Evolutionary conservation across 2,888 invertebrate genomes (phyloP), one percentile per base, ranked within the genome.

Genomic region (Thyatira batis): DNA sequence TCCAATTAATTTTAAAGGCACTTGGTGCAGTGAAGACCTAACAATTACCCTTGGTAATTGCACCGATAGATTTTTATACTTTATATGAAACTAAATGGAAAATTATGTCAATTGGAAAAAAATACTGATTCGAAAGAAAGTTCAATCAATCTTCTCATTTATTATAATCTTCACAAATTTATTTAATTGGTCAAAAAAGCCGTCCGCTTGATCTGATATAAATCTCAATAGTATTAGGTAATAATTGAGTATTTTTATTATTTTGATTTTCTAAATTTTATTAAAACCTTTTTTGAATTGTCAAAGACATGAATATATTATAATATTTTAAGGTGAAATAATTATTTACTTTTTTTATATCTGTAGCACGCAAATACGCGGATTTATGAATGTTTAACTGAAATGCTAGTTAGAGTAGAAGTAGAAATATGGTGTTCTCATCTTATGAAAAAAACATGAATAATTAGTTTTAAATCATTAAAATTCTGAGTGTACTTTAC

Each of bases 121-220:
- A 3, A 23, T 6, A 6, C 23, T 23, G 23, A 23, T n/a, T 39
- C 33, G 8, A 2, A 33, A 4, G 4, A 30, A 30, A 11, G n/a
- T 11, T 1, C 11, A 11, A 11, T 11, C 11, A 10, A 1, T 30
- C 2, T 11, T 33, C 33, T 13, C 33, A 33, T 5, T 13, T 33
- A 5, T 13, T 13, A 13, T 33, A 11, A 11, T n/a, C n/a, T 30
- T 30, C 39, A 39, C 8, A 33, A 13, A 33, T 8, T 39, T 39
- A 39, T 11, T 46, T 55, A 45, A 20, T 57, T 55, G 49, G 54
- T 56, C 50, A 56, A 49, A 51, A 20, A 50, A 54, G 23, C 54
- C 54, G 54, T 54, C 54, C 54, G 50, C 39, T 46, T 25, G 50
- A 51, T 51, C 54, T 54, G 48, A 50, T 45, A 20, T 33, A 50